A percentile compares a stretch with the other conserved stretches of the same genome.
Conservation (phyloP, 2,888 invertebrate species). For the Tubulanus polymorphus region DNA sequence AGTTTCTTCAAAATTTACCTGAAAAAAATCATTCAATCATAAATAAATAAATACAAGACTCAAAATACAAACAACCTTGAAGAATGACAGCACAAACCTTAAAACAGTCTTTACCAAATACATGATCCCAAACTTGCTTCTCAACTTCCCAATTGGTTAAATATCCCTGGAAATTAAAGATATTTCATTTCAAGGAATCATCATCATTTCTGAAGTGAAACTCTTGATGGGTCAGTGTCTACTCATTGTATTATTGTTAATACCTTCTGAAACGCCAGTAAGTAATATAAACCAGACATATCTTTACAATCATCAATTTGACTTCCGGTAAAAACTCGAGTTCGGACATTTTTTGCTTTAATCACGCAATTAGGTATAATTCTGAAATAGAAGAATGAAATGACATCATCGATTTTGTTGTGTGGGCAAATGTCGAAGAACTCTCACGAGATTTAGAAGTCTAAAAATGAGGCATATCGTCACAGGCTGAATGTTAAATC, state of each 20-base stretch:
- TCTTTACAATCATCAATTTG: conserved; percentile 97
- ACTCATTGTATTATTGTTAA: conserved; percentile 11
- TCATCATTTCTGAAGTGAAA: too few species aligned
- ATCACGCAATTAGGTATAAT: conserved; percentile 84
- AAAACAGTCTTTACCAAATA: conserved; percentile 81
- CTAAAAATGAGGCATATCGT: background rate
- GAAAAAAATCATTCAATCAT: conserved; percentile 12
- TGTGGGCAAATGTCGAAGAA: too few species aligned
- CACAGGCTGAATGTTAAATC: too few species aligned
- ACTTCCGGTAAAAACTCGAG: conserved; percentile 86
- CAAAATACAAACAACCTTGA: background rate
- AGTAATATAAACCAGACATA: conserved; percentile 88
- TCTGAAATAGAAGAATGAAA: conserved; percentile 30
- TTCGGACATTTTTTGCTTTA: conserved; percentile 94
- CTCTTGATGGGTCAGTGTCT: too few species aligned
- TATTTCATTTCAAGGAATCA: too few species aligned
- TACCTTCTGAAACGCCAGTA: conserved; percentile 84
- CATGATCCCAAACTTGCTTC: conserved; percentile 91
- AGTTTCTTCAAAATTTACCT: conserved; percentile 61
- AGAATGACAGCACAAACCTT: conserved; percentile 58
- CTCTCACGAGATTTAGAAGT: background rate
- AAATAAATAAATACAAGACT: background rate
- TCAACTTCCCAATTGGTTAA: conserved; percentile 94
- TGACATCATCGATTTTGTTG: too few species aligned
- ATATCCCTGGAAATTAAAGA: conserved; percentile 75